Evolutionary conservation across 2,113 vertebrate genomes (phyloP).

Genomic region (Neodontobutis hainanensis): DNA sequence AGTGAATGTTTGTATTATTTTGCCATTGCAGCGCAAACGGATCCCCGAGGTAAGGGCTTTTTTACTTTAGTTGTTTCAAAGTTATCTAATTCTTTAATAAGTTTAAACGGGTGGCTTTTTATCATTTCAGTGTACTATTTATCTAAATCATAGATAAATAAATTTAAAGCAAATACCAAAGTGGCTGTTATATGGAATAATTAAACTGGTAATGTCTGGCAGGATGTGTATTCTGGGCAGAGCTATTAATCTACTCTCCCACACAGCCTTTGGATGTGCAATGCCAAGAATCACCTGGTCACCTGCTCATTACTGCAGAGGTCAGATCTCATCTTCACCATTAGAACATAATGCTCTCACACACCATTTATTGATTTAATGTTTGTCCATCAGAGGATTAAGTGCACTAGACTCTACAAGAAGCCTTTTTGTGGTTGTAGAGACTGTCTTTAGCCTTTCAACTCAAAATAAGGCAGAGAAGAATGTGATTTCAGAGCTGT

Average conservation of each 20-base stretch:
- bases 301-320: conserved; percentile 15
- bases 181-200: background rate
- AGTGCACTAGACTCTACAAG: background rate
- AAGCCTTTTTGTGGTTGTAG: background rate
- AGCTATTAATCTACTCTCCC: conserved; percentile 27
- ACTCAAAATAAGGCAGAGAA: background rate
- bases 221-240: background rate
- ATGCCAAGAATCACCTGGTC: conserved; percentile 7
- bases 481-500: background rate
- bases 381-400: background rate
- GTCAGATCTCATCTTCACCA: conserved; percentile 33
- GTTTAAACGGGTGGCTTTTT: no score
- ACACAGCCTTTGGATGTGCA: conserved; percentile 12
- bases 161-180: background rate
- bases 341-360: conserved; percentile 12
- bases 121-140: no score
- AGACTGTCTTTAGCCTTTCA: background rate
- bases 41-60: no score
- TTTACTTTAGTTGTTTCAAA: no score
- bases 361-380: conserved; percentile 28
- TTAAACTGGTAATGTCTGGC: background rate
- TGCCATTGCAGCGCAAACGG: no score
- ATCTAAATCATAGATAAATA: background rate
- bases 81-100: no score
- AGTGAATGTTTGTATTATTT: no score